phyloP scores from a whole-genome alignment of 2,797 vertebrate genomes.

The Pyrrhura leucotis region DNA sequence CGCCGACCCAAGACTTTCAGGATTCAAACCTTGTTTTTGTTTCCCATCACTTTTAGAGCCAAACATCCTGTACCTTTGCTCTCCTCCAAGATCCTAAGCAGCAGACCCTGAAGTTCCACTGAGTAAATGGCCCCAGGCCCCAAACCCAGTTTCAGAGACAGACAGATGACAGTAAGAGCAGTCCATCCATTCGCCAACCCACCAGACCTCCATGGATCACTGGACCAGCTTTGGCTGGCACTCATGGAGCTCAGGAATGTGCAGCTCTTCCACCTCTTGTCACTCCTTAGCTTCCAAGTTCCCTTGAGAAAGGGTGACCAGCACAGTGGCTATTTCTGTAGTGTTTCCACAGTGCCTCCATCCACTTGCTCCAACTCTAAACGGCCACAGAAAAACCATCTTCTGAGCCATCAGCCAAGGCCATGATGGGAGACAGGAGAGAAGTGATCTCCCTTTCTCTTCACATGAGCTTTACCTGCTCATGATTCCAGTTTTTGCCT shows the following conservation, averaged over 20 bases:
- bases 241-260: background rate
- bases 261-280: background rate
- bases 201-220: background rate
- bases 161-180: background rate
- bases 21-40: background rate
- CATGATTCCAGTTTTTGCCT: slow-evolving; percentile 24
- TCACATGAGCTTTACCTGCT: slow-evolving; percentile 24
- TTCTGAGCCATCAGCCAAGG: background rate
- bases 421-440: background rate
- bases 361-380: background rate
- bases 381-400: background rate
- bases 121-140: background rate
- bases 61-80: background rate
- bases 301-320: background rate
- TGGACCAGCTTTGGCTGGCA: background rate
- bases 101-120: background rate
- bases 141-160: background rate
- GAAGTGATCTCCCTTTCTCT: background rate
- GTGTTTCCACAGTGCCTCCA: background rate
- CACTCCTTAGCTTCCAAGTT: background rate
- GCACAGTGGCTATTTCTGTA: background rate
- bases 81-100: background rate
- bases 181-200: background rate
- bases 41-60: background rate
- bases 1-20: fast-evolving